Evolutionary conservation across 2,113 vertebrate genomes (phyloP).

Genomic region (Catharus minimus): DNA sequence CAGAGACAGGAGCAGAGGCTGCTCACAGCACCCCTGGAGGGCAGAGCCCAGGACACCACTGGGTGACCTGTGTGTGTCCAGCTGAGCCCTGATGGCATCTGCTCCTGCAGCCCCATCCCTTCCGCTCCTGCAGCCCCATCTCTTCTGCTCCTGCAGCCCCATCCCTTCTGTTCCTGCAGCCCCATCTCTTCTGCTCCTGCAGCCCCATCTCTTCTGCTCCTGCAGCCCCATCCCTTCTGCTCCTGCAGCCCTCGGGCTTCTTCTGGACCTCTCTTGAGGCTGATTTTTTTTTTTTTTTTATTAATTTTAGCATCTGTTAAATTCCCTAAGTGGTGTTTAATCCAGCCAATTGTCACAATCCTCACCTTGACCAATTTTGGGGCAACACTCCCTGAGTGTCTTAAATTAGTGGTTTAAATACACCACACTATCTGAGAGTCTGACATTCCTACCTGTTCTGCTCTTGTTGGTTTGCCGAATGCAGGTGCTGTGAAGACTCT

Average conservation of each 20-base stretch:
- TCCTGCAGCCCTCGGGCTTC: not conserved
- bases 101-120: too few species aligned
- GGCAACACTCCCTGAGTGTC: not conserved
- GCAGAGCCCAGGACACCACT: too few species aligned
- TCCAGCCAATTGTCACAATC: not conserved
- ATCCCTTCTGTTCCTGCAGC: too few species aligned
- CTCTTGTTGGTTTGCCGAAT: not conserved
- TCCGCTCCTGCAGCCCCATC: too few species aligned
- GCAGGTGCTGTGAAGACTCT: not conserved
- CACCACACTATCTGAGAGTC: not conserved
- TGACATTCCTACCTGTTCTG: not conserved
- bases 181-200: too few species aligned
- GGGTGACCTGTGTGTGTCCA: too few species aligned
- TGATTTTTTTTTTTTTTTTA: not conserved
- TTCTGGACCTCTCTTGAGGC: not conserved
- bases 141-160: too few species aligned
- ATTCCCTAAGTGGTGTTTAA: not conserved
- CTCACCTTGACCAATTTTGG: not conserved
- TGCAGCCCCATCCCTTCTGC: not conserved
- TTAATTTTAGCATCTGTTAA: not conserved
- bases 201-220: not conserved
- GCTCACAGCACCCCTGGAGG: too few species aligned
- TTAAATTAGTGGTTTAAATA: not conserved
- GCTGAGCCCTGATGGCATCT: not conserved
- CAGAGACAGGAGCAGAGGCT: not conserved